phyloP scores from a whole-genome alignment of 2,797 vertebrate genomes.

The Megalops cyprinoides region DNA sequence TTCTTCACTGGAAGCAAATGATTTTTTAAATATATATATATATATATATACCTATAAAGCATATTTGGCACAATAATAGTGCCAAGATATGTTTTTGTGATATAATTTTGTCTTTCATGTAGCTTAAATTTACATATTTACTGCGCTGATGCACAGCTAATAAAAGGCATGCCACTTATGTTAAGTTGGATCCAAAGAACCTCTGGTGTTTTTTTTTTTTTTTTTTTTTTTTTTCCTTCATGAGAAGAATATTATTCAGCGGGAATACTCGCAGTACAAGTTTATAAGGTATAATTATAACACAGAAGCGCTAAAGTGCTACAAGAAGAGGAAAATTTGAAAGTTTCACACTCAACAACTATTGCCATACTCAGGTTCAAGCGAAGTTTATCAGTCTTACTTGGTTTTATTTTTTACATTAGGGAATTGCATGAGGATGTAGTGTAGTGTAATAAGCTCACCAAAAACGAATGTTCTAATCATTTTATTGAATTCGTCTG shows the following conservation, averaged over 20 bases:
- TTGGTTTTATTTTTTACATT: too few species aligned
- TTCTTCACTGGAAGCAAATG: neutral
- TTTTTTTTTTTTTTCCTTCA: neutral
- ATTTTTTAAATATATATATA: constrained; percentile 34
- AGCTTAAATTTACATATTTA: too few species aligned
- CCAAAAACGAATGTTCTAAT: neutral
- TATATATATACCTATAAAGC: constrained; percentile 14
- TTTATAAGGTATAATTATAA: too few species aligned
- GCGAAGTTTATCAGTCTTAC: too few species aligned
- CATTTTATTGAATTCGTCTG: constrained; percentile 16
- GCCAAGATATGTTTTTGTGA: neutral
- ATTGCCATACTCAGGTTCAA: too few species aligned
- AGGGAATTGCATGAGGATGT: neutral
- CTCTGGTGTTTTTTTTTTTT: neutral
- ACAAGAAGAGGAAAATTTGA: too few species aligned
- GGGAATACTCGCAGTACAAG: neutral
- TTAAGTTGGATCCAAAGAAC: neutral
- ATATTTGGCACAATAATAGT: neutral
- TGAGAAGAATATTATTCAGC: neutral
- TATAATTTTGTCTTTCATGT: neutral
- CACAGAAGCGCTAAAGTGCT: too few species aligned
- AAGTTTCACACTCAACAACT: too few species aligned
- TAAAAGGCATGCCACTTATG: neutral
- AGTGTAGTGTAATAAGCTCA: neutral
- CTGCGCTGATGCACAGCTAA: neutral